Evolutionary conservation across 2,797 vertebrate species (phyloP), one percentile per base, ranked within the genome.

Genomic region (Syndactyla subalaris): DNA sequence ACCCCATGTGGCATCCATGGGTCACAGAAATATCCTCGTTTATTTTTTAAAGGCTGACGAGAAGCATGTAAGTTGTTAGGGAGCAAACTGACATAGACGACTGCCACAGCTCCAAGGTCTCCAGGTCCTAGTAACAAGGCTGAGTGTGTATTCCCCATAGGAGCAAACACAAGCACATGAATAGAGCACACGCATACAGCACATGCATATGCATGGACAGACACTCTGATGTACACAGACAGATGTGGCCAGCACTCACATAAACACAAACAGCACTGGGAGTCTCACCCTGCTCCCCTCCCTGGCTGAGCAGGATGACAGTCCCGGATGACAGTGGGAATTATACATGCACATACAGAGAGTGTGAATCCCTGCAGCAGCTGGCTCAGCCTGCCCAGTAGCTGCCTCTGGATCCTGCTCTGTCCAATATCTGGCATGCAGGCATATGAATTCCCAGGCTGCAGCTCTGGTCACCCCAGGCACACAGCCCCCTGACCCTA

Each of bases 161-260:
- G 32, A 0, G 0, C 34, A 11, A 15, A 22, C 32, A 15, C 13
- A 41, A 29, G 30, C 17, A 18, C 39, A n/a, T 1, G 0, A 24
- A 27, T 36, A 23, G 12, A n/a, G 11, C 46, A 39, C 30, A 30
- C 22, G 21, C 6, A 14, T 41, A 13, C 20, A n/a, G 11, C 46
- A 36, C 32, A 34, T 19, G 30, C 9, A 14, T 11, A 39, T 3
- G 11, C 30, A 3, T 0, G 2, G 34, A 13, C 0, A 0, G n/a
- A 57, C 20, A 14, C 32, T 3, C n/a, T 11, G 38, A 39, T 29
- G 49, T 58, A 12, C 34, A 19, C 29, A 52, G 48, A 10, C 4
- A 38, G 41, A 41, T 23, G 75, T 2, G 1, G 43, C 14, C 54
- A 43, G 66, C 1, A 3, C 49, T 43, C 19, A 17, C 0, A 0